phyloP scores from a whole-genome alignment of 2,113 vertebrate genomes.

The Baryphthengus martii region DNA sequence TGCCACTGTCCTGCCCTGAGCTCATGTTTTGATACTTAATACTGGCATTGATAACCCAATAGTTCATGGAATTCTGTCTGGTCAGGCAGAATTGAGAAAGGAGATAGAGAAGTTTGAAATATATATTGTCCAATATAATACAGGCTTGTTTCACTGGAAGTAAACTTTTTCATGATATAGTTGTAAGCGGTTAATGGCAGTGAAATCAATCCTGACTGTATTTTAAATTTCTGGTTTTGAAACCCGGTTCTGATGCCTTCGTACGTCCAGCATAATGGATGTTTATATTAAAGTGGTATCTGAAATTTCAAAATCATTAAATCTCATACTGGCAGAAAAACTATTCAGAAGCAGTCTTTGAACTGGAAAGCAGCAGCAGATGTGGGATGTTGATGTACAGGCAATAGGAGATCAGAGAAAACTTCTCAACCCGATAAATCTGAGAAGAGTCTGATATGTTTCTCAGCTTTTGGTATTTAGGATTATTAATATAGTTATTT shows the following conservation, averaged over 20 bases:
- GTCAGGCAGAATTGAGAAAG: neutral
- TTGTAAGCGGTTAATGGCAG: neutral
- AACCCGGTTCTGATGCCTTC: neutral
- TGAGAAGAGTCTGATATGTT: neutral
- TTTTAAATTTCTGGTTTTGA: neutral
- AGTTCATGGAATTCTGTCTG: no score
- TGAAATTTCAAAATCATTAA: neutral
- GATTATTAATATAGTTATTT: neutral
- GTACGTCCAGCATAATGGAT: neutral
- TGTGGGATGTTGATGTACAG: neutral
- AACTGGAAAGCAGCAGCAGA: neutral
- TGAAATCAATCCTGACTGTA: neutral
- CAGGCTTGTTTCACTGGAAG: neutral
- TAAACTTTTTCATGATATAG: neutral
- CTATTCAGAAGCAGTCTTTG: neutral
- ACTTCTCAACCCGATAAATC: neutral
- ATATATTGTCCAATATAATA: rapidly evolving
- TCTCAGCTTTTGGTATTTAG: neutral
- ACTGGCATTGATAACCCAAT: rapidly evolving
- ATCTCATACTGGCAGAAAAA: neutral
- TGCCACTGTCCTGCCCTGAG: neutral
- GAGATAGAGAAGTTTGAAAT: neutral
- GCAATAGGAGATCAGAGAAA: neutral
- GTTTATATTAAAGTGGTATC: neutral
- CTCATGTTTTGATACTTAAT: neutral